phyloP scores from a whole-genome alignment of 2,888 invertebrate species.

The Hypselothyrea guttata region DNA sequence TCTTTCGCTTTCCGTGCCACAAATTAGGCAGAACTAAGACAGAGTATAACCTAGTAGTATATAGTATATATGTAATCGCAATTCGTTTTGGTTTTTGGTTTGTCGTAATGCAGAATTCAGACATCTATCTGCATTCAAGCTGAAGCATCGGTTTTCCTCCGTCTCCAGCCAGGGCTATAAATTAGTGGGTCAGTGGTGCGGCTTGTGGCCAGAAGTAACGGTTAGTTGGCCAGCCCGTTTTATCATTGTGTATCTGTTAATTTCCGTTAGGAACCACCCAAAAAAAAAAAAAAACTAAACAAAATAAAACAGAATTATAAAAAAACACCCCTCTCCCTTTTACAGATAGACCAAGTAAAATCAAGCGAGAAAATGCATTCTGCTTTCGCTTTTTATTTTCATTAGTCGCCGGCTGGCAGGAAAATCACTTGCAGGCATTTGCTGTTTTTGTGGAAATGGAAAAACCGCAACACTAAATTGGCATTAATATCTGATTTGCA shows the following conservation, averaged over 20 bases:
- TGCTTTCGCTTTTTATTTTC: slow-evolving; percentile 28
- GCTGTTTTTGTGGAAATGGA: slow-evolving; percentile 8
- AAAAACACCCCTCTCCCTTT: slow-evolving; percentile 12
- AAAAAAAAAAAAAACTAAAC: slow-evolving; percentile 9
- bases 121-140: slow-evolving; percentile 48
- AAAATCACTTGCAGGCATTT: background rate
- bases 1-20: slow-evolving; percentile 19
- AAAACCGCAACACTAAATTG: slow-evolving; percentile 36
- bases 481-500: slow-evolving; percentile 48
- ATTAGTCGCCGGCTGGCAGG: slow-evolving; percentile 7
- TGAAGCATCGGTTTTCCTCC: slow-evolving; percentile 13
- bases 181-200: slow-evolving; percentile 42
- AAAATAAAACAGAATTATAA: slow-evolving; percentile 15
- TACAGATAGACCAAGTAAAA: background rate
- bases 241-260: slow-evolving; percentile 64
- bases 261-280: slow-evolving; percentile 45
- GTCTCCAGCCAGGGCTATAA: slow-evolving; percentile 25
- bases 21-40: slow-evolving; percentile 23
- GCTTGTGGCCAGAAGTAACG: background rate
- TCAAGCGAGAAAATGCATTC: slow-evolving; percentile 1
- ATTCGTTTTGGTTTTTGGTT: background rate
- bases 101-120: slow-evolving; percentile 42
- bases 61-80: background rate
- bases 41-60: no score
- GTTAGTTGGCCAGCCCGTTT: slow-evolving; percentile 17